These are phyloP conservation scores for Delphinus delphis DNA, from an alignment of 2,113 vertebrate species.

Conservation along the genomic window DNA sequence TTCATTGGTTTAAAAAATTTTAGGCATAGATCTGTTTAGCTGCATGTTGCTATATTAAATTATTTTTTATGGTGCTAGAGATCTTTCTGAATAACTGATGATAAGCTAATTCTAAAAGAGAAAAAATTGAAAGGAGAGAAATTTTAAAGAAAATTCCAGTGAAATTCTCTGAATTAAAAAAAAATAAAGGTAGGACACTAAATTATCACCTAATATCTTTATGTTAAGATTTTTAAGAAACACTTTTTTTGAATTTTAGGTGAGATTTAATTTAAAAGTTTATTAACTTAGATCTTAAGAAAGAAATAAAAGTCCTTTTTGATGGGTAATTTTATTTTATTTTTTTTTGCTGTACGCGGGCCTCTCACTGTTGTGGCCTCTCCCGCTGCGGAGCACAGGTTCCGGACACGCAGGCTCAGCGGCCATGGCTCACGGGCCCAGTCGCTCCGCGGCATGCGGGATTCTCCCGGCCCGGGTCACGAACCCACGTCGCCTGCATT, in stretches of 20 bases:
- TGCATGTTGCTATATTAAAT: background rate
- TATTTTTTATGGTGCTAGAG: background rate
- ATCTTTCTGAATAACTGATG: background rate
- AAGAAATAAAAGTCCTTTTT: background rate
- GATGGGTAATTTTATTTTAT: background rate
- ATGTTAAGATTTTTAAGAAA: background rate
- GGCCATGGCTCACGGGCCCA: too few species aligned
- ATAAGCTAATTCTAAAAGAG: background rate
- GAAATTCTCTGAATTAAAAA: background rate
- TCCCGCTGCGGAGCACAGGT: too few species aligned
- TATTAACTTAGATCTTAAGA: background rate
- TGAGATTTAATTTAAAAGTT: constrained; percentile 4
- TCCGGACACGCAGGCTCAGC: too few species aligned
- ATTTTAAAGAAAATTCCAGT: background rate
- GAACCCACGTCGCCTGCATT: too few species aligned
- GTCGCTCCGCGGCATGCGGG: too few species aligned
- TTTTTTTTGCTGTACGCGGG: too few species aligned
- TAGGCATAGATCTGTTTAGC: background rate
- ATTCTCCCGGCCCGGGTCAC: too few species aligned
- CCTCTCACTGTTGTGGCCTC: too few species aligned
- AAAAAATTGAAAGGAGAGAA: background rate
- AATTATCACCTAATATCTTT: background rate
- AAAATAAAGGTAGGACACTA: background rate
- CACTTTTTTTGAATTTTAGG: background rate
- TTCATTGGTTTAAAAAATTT: background rate